A percentile compares a stretch with the other conserved stretches of the same genome.
These are phyloP conservation scores for Acrocephalus scirpaceus DNA, from an alignment of 2,797 vertebrate genomes.

Conservation along the genomic window DNA sequence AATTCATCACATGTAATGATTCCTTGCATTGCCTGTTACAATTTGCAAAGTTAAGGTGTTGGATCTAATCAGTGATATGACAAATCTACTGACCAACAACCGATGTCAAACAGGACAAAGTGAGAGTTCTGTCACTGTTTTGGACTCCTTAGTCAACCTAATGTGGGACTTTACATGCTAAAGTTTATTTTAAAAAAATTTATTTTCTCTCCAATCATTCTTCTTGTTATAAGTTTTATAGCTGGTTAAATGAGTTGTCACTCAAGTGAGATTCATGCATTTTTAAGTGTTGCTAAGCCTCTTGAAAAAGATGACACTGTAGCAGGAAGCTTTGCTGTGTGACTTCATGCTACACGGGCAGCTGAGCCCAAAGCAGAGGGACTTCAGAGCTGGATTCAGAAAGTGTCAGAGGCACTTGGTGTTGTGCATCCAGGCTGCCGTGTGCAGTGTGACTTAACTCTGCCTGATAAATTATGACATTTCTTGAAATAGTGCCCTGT, in stretches of 20 bases:
- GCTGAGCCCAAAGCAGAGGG: not conserved
- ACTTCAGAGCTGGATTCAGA: not conserved
- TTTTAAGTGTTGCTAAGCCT: not conserved
- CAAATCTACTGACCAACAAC: not conserved
- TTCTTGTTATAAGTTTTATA: not conserved
- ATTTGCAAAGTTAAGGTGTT: not conserved
- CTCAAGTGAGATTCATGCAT: not conserved
- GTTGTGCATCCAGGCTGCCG: not conserved
- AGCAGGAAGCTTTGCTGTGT: not conserved
- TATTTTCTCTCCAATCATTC: not conserved
- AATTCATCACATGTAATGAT: not conserved
- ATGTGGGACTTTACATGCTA: not conserved
- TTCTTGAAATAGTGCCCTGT: constrained; percentile 26
- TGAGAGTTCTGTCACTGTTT: not conserved
- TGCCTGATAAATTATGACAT: not conserved
- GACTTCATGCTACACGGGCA: not conserved
- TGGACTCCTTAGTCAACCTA: not conserved
- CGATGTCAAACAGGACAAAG: rapidly evolving
- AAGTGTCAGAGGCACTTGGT: not conserved
- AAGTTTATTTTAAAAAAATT: not conserved
- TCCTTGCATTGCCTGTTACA: not conserved
- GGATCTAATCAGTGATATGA: not conserved
- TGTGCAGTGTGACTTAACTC: not conserved
- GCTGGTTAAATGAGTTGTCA: not conserved
- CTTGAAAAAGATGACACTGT: not conserved